Percentiles rank a stretch among this genome's conserved stretches.
Conservation (phyloP, 2,113 vertebrate genomes). For the Chaenocephalus aceratus region DNA sequence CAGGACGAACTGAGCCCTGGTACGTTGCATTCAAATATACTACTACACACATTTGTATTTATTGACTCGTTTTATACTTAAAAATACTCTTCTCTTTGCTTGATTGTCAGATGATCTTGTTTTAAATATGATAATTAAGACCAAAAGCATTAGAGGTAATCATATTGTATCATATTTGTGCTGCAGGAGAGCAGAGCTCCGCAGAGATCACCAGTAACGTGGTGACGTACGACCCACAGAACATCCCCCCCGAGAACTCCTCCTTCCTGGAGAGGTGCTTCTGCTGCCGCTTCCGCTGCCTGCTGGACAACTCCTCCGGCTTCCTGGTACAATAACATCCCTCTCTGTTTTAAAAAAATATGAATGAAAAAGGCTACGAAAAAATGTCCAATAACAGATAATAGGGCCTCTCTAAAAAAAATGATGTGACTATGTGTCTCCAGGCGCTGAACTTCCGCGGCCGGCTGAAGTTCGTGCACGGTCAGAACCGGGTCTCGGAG, state of each 20-base stretch:
- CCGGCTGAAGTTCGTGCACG: constrained; percentile 81
- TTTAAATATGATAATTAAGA: no score
- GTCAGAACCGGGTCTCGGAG: constrained; percentile 68
- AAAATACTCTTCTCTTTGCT: no score
- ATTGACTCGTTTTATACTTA: no score
- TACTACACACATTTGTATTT: no score
- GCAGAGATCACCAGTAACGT: constrained; percentile 62
- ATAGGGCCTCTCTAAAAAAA: no score
- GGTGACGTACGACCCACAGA: constrained; percentile 65
- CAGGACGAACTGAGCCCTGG: constrained; percentile 35
- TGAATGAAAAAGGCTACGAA: no score
- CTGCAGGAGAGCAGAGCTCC: constrained; percentile 64
- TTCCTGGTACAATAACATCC: constrained; percentile 80
- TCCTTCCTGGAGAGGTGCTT: constrained; percentile 88
- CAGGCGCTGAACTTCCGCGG: constrained; percentile 85
- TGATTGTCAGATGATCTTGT: no score
- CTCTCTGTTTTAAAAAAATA: no score
- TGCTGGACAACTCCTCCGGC: constrained; percentile 88
- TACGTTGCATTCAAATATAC: not conserved
- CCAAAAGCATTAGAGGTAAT: no score
- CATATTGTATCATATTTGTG: not conserved
- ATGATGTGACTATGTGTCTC: not conserved
- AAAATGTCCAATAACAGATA: no score
- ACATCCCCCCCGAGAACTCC: constrained; percentile 84
- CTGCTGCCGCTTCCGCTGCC: constrained; percentile 86